Evolutionary conservation across 2,888 invertebrate species (phyloP), one percentile per base, ranked within the genome.

Genomic region (Lydus trimaculatus): DNA sequence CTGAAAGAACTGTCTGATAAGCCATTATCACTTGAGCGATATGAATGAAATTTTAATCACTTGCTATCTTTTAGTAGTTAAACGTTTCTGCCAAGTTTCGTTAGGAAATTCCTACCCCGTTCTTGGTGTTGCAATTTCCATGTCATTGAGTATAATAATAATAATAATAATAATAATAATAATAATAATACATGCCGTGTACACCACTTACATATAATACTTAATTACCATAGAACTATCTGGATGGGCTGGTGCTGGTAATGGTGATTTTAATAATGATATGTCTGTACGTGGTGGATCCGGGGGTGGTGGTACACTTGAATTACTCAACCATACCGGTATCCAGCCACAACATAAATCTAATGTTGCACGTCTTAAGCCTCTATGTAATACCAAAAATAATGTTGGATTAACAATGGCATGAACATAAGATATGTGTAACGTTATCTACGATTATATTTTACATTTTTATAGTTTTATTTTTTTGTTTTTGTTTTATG

Each of bases 391-490:
- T 62, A 92, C 91, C 84, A 95, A 88, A 85, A 94, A 94, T 74
- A 94, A 87, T 43, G 92, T 90, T 3, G 94, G 94, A 82, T 94
- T 94, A 76, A 94, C 93, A 78, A 94, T 94, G 39, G 94, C 94
- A 85, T 95, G 95, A 74, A 94, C 91, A 87, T 94, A 94, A 75
- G 94, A 94, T 86, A 94, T 93, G 89, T 94, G 94, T 78, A 95
- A 88, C 63, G 94, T 93, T 79, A 94, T 92, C 92, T 94, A 15
- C 56, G 56, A 56, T 43, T 43, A n/a, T 56, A 15, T 28, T 56
- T 28, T 28, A 2, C 28, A 28, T 28, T 28, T 28, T 28, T 65
- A 71, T 17, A 13, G 13, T 25, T 39, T 60, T 33, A 11, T n/a
- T 4, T 33, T 33, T 25, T n/a, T 58, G 58, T 20, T 58, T 1